Evolutionary conservation across 2,888 invertebrate genomes (phyloP).

Genomic region (Amiota mariae): DNA sequence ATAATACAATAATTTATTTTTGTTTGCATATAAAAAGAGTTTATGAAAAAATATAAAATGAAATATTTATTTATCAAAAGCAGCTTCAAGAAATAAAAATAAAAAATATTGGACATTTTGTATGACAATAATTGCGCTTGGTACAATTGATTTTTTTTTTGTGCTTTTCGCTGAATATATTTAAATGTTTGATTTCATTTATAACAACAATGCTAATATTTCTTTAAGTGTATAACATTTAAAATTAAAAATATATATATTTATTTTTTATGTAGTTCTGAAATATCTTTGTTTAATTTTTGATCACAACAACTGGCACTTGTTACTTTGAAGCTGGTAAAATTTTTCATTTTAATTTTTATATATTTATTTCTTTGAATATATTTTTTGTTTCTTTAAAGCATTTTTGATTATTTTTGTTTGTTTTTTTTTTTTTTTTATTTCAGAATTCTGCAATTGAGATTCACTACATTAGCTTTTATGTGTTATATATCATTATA

Average conservation of each 20-base stretch:
- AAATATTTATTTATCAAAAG: constrained; percentile 16
- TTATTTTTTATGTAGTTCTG: constrained; percentile 33
- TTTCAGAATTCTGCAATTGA: constrained; percentile 18
- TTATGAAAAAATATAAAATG: constrained; percentile 8
- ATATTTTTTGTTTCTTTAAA: constrained; percentile 37
- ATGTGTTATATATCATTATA: constrained; percentile 11
- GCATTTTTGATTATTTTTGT: background rate
- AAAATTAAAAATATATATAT: constrained; percentile 40
- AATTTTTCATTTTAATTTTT: constrained; percentile 40
- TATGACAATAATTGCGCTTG: constrained; percentile 14
- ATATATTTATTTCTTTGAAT: constrained; percentile 36
- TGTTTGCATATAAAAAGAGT: constrained; percentile 9
- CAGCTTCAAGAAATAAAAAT: constrained; percentile 11
- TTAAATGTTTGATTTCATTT: background rate
- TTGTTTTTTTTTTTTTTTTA: background rate
- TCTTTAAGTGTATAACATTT: constrained; percentile 11
- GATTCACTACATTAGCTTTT: constrained; percentile 21
- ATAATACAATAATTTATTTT: constrained; percentile 16
- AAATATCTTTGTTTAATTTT: constrained; percentile 41
- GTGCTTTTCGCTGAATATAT: background rate
- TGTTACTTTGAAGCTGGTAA: constrained; percentile 62
- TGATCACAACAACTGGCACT: constrained; percentile 64
- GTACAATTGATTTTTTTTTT: background rate
- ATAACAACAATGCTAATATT: constrained; percentile 16
- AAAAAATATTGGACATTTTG: background rate